Percentiles rank a stretch among this genome's conserved stretches.
Evolutionary conservation across 2,888 invertebrate genomes (phyloP).

Genomic region (Ormyrus thymus): DNA sequence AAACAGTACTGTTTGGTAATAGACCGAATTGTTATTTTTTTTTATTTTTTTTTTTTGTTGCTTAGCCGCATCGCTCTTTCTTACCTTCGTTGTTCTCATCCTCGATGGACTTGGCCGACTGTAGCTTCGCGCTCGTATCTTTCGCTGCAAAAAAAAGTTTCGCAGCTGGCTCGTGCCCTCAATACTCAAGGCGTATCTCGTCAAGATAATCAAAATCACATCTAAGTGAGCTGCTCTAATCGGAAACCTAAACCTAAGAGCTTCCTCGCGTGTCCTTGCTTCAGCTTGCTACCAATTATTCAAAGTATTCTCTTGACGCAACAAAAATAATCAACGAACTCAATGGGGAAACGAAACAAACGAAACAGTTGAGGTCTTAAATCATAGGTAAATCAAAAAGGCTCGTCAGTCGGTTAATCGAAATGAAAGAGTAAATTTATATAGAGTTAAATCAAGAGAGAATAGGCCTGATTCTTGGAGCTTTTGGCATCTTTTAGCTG

Average conservation of each 20-base stretch:
- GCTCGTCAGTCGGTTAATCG: not conserved
- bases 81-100: slow-evolving; percentile 75
- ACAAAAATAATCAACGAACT: not conserved
- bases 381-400: not conserved
- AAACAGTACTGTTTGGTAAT: not conserved
- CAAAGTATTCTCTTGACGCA: not conserved
- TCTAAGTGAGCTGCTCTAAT: slow-evolving; percentile 29
- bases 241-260: slow-evolving; percentile 21
- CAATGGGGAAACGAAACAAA: not conserved
- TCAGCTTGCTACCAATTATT: slow-evolving; percentile 37
- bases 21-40: not conserved
- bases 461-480: no score
- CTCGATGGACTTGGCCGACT: slow-evolving; percentile 75
- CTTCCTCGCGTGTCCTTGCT: slow-evolving; percentile 12
- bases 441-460: no score
- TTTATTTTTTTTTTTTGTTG: not conserved
- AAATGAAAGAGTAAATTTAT: not conserved
- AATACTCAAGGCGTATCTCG: slow-evolving; percentile 53
- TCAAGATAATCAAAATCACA: slow-evolving; percentile 12
- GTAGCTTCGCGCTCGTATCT: slow-evolving; percentile 74
- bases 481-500: no score
- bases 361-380: not conserved
- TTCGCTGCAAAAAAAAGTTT: slow-evolving; percentile 74
- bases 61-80: slow-evolving; percentile 52
- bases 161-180: slow-evolving; percentile 71